A percentile compares a stretch with the other conserved stretches of the same genome.
Evolutionary conservation across 2,113 vertebrate species (phyloP).

Genomic region (Protobothrops flavoviridis): DNA sequence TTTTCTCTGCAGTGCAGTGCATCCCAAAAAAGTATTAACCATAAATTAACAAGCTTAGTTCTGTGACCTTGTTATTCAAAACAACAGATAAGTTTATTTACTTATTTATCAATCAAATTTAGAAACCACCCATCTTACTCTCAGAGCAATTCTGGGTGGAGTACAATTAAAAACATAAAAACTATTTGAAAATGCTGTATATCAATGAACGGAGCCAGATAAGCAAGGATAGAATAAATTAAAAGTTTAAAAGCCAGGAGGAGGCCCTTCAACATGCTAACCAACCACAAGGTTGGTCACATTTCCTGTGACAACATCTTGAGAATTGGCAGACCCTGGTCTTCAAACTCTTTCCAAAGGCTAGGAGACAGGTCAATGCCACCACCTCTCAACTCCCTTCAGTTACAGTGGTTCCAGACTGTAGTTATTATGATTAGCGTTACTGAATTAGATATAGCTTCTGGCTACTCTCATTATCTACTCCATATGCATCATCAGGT

Average conservation of each 20-base stretch:
- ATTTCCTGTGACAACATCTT: background rate
- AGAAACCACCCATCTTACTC: background rate
- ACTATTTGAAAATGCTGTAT: background rate
- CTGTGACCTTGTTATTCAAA: background rate
- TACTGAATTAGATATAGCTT: background rate
- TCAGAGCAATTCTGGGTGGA: background rate
- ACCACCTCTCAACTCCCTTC: background rate
- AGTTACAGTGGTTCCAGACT: accelerated
- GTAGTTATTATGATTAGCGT: background rate
- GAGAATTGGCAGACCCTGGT: background rate
- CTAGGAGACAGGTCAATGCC: background rate
- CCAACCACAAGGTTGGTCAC: background rate
- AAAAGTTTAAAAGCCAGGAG: background rate
- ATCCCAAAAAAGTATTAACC: background rate
- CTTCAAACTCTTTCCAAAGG: background rate
- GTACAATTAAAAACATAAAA: background rate
- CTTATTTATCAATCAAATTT: background rate
- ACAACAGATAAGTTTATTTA: background rate
- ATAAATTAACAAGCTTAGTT: background rate
- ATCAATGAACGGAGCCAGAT: background rate
- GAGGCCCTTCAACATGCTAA: background rate
- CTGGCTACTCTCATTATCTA: constrained; percentile 15
- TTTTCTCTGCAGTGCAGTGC: background rate
- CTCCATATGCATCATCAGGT: background rate
- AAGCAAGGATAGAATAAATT: background rate